Evolutionary conservation across 2,797 vertebrate species (phyloP), one percentile per base, ranked within the genome.

Genomic region (Spinus pinus): DNA sequence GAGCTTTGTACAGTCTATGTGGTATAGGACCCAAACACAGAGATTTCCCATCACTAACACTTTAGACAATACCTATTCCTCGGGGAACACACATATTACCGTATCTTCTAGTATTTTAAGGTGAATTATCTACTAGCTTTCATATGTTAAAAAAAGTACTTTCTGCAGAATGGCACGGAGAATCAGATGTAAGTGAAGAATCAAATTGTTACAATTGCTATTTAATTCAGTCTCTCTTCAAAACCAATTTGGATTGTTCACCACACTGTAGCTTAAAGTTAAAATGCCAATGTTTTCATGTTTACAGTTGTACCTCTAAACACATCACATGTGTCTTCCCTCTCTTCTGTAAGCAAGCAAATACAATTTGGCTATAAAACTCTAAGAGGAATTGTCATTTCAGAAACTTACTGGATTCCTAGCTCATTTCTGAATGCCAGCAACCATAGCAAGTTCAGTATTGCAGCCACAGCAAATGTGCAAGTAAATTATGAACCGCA

Each of bases 381-480:
- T 24, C 0, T 51, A 81, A 69, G 33, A 88, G 44, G 31, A 93
- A 62, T 64, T 60, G n/a, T 58, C n/a, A 64, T 50, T 79, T 86
- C 47, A 94, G 94, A 93, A 94, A 78, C 77, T 90, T 86, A 90
- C 92, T 95, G 94, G 93, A 97, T 94, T 94, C 95, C 94, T 81
- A 94, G 72, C 81, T 96, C 86, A 86, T 92, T 95, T 96, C 44
- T 90, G 44, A 97, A 94, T 91, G 95, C 92, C 95, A 98, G 95
- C 97, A 97, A 91, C 94, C 89, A 97, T 50, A 96, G 95, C 96
- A 91, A 90, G 73, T 95, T 96, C 96, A 96, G 95, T 95, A 94
- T 67, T 86, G 95, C 97, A 98, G 98, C 97, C 97, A 97, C 33
- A 98, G 97, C 96, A 96, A 97, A 94, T 93, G 94, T 97, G 97